phyloP scores from a whole-genome alignment of 1,140 invertebrate genomes.

The Gryon sp. region DNA sequence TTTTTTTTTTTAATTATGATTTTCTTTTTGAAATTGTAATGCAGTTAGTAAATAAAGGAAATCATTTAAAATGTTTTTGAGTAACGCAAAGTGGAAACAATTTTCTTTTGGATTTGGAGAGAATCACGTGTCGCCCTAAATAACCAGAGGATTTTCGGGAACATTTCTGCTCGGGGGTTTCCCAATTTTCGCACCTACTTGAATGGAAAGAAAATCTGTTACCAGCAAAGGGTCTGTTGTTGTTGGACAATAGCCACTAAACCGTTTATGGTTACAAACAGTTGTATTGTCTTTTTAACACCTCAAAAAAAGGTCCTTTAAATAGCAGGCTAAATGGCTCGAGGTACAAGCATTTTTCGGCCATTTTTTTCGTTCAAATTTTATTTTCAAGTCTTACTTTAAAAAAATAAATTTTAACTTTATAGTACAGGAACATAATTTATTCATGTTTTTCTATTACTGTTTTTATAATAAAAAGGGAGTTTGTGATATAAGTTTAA shows the following conservation, averaged over 20 bases:
- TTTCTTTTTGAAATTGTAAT: too few relatives aligned
- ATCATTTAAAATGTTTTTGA: conserved; percentile 1
- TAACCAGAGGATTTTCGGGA: conserved; percentile 7
- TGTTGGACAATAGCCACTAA: conserved; percentile 9
- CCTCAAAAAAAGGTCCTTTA: not conserved
- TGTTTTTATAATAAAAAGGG: too few relatives aligned
- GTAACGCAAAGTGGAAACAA: conserved; percentile 24
- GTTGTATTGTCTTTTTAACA: conserved; percentile 21
- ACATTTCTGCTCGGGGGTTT: conserved; percentile 21
- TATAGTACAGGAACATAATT: too few relatives aligned
- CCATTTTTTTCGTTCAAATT: too few relatives aligned
- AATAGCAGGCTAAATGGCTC: too few relatives aligned
- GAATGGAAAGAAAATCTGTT: conserved; percentile 20
- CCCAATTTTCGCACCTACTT: conserved; percentile 25
- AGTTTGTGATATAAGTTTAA: too few relatives aligned
- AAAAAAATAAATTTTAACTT: too few relatives aligned
- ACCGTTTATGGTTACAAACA: conserved; percentile 40
- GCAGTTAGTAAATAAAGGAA: not conserved
- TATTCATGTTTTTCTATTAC: too few relatives aligned
- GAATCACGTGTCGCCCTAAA: conserved; percentile 28
- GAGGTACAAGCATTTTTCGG: too few relatives aligned
- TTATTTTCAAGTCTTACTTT: too few relatives aligned
- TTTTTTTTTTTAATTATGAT: conserved; percentile 7
- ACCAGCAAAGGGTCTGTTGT: conserved; percentile 13
- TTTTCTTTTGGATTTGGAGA: conserved; percentile 9